Base-by-base conservation (phyloP, 2,113 vertebrate genomes). In the Menura novaehollandiae region DNA sequence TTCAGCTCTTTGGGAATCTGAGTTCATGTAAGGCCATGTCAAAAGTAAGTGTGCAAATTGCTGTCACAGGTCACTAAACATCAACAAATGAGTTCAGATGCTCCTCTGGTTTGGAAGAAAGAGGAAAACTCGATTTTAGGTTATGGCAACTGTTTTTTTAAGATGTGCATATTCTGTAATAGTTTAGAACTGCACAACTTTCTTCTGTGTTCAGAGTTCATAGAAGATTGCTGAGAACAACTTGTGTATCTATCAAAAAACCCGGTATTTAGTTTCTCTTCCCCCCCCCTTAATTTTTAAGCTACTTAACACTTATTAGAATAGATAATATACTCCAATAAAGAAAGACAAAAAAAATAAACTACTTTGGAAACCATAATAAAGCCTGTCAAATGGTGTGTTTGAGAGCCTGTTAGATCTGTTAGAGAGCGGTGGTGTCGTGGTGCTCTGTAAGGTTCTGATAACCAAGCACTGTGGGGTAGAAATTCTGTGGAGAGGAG, bases 161-260 rank as follows among this genome's bases (percentile, higher is more conserved):
- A 44, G 39, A 47, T 37, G 12, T 2, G 1, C 6, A 6, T 62
- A 20, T 66, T 84, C 16, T 30, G 9, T 44, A 23, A 52, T 67
- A 71, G 16, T 10, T 78, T 30, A 75, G 62, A 81, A 44, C 10
- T 82, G 41, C 74, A 56, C 27, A 62, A 55, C 27, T 59, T 77
- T 19, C 10, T 82, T 56, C 23, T 77, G 7, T 13, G 60, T 77
- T 44, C 19, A 46, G 39, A 60, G 21, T 44, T 88, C 28, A 10
- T 17, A 55, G n/a, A 51, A 64, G n/a, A n/a, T 64, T 33, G 49
- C 28, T 52, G 47, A 62, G 51, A 81, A 44, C 22, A 21, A 26
- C 0, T 0, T 32, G 15, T 51, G 39, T 89, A 46, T 58, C 78
- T 33, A 33, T 86, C 33, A n/a, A n/a, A n/a, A n/a, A n/a, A n/a